Base-by-base conservation (phyloP, 1,140 invertebrate species). In the Octopus sinensis region DNA sequence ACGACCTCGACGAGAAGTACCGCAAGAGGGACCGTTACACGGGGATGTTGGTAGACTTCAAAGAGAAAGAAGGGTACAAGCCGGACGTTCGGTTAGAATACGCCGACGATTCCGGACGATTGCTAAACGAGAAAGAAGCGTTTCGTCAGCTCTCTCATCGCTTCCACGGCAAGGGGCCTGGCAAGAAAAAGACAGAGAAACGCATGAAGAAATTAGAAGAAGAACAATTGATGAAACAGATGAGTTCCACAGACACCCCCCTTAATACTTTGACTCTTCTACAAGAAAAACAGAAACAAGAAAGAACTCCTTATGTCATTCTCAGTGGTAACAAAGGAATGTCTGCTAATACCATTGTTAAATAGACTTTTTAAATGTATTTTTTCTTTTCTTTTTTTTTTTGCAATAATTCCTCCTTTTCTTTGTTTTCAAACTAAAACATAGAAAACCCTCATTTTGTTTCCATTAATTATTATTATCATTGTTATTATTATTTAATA, bases 151-250 rank as follows among this genome's bases (percentile, higher is more conserved):
- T 98, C 17, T 97, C 96, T 23, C 97, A 99, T 90, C 98, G 98
- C 91, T 99, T 99, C 91, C 98, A 99, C 92, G 98, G 98, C 43
- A 99, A 99, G 92, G 97, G 97, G 23, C 97, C 97, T 9, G 98
- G 98, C 76, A 99, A 99, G 90, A 99, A 98, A 92, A 99, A 99
- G 92, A 94, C 94, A 71, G 98, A 99, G 90, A 99, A 99, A 91
- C 93, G 98, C 87, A 94, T 96, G 91, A 98, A 98, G 89, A 99
- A 99, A 91, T 92, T 94, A 81, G 95, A 98, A 87, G 97, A 99
- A 91, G 96, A 98, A 91, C 95, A 95, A 93, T 90, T 98, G 83
- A 97, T 99, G 96, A 97, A 97, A 89, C 95, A 97, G 88, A 99
- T 99, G 97, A 98, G 96, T 87, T 98, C 97, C 9, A 98, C 96